Evolutionary conservation across 2,797 vertebrate species (phyloP), one percentile per base, ranked within the genome.

Genomic region (Sebastes diploproa): DNA sequence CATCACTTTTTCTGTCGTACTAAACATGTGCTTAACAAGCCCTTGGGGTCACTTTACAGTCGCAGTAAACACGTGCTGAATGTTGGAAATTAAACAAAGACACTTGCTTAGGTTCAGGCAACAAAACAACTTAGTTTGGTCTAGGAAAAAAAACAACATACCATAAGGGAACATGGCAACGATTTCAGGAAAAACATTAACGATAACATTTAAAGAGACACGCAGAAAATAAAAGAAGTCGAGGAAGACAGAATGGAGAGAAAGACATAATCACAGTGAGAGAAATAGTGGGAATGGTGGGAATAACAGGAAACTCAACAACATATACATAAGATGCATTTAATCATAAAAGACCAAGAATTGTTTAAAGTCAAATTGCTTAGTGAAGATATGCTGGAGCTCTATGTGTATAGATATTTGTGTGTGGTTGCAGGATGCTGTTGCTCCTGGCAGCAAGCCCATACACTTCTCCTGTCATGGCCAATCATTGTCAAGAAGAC

Each of bases 401-500:
- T 65, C 14, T 71, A 18, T 69, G 55, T 72, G 23, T 76, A 4
- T 42, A 12, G 9, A 9, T 29, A 25, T 71, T 4, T 72, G 52
- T 79, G 36, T 81, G 70, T 75, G 66, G 63, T 54, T 63, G 32
- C 46, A 71, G 64, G 75, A 82, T 77, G 84, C 55, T 72, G 68
- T 84, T 86, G 81, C 81, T 91, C 23, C 75, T 88, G 89, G 87
- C 91, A 90, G 79, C 74, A 75, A 81, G 83, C 86, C 78, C 0
- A 4, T 82, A 84, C 82, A 86, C 84, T 87, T 92, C 77, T 58
- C 67, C 89, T 90, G 91, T 94, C 93, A 86, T 61, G 77, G 70
- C 62, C 59, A 85, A 93, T 94, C 91, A 90, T 66, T 88, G 86
- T 94, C 90, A 94, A 81, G 68, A 81, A 74, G 56, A 78, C 65